Conservation (phyloP, 2,888 invertebrate species). For the Malacosoma neustria region DNA sequence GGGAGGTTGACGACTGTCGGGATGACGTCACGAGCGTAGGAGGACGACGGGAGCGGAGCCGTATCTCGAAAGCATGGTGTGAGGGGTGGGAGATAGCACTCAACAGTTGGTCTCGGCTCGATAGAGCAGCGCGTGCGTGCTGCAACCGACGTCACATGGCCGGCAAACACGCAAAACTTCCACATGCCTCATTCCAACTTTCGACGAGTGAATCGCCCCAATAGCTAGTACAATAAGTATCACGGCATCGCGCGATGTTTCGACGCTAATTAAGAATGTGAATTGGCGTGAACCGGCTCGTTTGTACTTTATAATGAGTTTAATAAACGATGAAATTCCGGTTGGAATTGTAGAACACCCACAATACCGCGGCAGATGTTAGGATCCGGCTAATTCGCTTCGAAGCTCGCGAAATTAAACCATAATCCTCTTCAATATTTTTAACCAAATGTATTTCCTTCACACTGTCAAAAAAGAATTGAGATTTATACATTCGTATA, state of each 20-base stretch:
- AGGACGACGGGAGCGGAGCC: constrained; percentile 22
- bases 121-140: constrained; percentile 62
- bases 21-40: constrained; percentile 50
- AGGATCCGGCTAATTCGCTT: constrained; percentile 31
- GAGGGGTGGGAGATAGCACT: constrained; percentile 36
- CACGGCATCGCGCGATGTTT: constrained; percentile 13
- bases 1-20: constrained; percentile 26
- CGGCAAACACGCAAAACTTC: constrained; percentile 24
- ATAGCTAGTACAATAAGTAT: constrained; percentile 10
- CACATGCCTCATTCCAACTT: not conserved
- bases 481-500: too few relatives aligned
- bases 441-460: too few relatives aligned
- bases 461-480: too few relatives aligned
- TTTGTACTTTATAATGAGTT: constrained; percentile 26
- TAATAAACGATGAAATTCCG: constrained; percentile 26
- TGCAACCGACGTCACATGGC: constrained; percentile 38
- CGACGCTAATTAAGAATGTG: constrained; percentile 29
- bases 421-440: constrained; percentile 68
- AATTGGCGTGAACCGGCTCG: constrained; percentile 24
- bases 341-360: constrained; percentile 20
- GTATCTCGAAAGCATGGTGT: constrained; percentile 23
- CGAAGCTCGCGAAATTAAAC: constrained; percentile 56
- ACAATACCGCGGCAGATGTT: constrained; percentile 5
- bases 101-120: constrained; percentile 68
- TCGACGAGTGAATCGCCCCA: constrained; percentile 1